Evolutionary conservation across 2,113 vertebrate species (phyloP).

Genomic region (Pseudonaja textilis): DNA sequence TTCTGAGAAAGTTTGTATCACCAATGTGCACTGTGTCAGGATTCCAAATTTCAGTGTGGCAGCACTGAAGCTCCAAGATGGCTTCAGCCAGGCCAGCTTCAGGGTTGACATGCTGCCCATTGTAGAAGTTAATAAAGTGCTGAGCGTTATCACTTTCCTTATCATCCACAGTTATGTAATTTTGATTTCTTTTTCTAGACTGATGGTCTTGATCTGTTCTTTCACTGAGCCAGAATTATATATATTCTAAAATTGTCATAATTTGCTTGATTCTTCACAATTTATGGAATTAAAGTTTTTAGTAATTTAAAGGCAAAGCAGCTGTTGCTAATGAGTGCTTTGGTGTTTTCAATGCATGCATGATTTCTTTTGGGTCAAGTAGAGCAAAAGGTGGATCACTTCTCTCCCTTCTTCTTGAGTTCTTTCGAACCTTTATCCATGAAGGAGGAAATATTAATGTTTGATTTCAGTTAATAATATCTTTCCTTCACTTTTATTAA

Average conservation of each 20-base stretch:
- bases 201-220: neutral
- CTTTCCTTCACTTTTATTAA: neutral
- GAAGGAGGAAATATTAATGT: neutral
- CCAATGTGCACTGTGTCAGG: neutral
- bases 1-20: neutral
- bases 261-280: neutral
- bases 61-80: too few relatives aligned
- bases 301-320: neutral
- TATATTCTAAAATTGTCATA: neutral
- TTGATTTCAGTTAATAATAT: neutral
- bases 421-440: neutral
- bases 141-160: neutral
- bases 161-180: neutral
- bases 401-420: neutral
- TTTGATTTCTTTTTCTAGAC: neutral
- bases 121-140: neutral
- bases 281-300: neutral
- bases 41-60: too few relatives aligned
- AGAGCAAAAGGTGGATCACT: neutral
- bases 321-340: neutral
- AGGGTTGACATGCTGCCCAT: neutral
- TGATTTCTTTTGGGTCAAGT: neutral
- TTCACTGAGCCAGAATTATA: neutral
- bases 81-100: too few relatives aligned
- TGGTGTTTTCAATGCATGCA: neutral